phyloP scores from a whole-genome alignment of 2,888 invertebrate genomes.

The Protonemura montana region DNA sequence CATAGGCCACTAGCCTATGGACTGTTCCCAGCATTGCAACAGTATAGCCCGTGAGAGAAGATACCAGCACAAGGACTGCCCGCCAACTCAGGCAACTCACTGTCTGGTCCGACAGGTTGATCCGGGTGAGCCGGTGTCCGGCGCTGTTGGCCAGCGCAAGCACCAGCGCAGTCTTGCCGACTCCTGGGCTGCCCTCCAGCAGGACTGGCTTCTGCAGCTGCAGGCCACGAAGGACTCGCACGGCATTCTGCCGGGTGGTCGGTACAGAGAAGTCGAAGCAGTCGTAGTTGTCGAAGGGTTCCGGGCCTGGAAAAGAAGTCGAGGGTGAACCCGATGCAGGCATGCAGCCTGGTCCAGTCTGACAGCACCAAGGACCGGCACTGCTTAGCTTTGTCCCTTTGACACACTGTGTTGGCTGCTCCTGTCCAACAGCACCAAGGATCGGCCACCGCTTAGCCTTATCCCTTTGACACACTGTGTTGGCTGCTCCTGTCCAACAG shows the following conservation, averaged over 20 bases:
- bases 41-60: too few relatives aligned
- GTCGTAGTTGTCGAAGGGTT: slow-evolving; percentile 51
- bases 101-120: slow-evolving; percentile 98
- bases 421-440: too few relatives aligned
- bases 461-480: too few relatives aligned
- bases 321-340: too few relatives aligned
- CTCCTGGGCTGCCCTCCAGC: slow-evolving; percentile 96
- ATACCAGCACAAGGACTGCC: not conserved
- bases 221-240: slow-evolving; percentile 85
- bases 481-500: too few relatives aligned
- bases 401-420: too few relatives aligned
- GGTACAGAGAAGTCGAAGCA: slow-evolving; percentile 79
- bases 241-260: slow-evolving; percentile 81
- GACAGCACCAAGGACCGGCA: too few relatives aligned
- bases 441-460: too few relatives aligned
- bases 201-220: slow-evolving; percentile 86
- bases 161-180: slow-evolving; percentile 96
- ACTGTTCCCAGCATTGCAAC: too few relatives aligned
- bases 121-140: slow-evolving; percentile 84
- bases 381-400: too few relatives aligned
- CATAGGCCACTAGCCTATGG: too few relatives aligned
- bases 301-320: slow-evolving; percentile 40
- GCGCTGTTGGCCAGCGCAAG: slow-evolving; percentile 86
- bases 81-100: slow-evolving; percentile 62
- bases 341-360: too few relatives aligned